These are phyloP conservation scores for Euura lappo DNA, from an alignment of 1,140 invertebrate genomes.

Conservation along the genomic window DNA sequence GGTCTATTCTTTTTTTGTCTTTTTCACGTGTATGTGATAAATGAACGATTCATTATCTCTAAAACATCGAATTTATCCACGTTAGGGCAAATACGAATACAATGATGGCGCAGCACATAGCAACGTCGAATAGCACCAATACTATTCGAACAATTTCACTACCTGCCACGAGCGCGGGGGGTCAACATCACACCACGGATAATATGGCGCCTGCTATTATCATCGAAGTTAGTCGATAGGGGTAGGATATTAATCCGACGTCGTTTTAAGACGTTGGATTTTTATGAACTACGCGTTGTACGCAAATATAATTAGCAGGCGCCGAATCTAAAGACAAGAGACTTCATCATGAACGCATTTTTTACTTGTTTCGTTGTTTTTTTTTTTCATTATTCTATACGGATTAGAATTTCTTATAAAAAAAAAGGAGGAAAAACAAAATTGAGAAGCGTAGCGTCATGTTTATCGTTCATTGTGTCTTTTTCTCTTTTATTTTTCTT, in stretches of 20 bases:
- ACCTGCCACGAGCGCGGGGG: conserved; percentile 40
- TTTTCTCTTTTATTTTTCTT: neutral
- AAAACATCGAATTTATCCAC: neutral
- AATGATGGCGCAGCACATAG: conserved; percentile 41
- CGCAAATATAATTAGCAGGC: neutral
- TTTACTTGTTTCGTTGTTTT: neutral
- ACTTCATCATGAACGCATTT: neutral
- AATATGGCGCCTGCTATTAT: conserved; percentile 49
- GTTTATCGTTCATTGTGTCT: too few relatives aligned
- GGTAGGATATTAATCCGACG: neutral
- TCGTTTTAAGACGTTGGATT: neutral
- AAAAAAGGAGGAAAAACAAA: neutral
- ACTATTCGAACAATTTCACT: conserved; percentile 45
- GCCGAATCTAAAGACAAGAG: neutral
- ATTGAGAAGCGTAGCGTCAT: neutral
- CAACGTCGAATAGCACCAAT: conserved; percentile 39
- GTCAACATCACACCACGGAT: conserved; percentile 46
- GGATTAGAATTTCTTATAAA: neutral
- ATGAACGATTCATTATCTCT: too few relatives aligned
- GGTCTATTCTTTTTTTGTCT: too few relatives aligned
- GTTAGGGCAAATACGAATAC: conserved; percentile 37
- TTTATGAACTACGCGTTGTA: neutral
- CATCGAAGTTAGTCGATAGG: conserved; percentile 42
- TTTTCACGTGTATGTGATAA: too few relatives aligned
- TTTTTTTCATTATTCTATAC: neutral